A percentile compares a stretch with the other conserved stretches of the same genome.
These are phyloP conservation scores for Solea solea DNA, from an alignment of 2,113 vertebrate genomes.

Conservation along the genomic window DNA sequence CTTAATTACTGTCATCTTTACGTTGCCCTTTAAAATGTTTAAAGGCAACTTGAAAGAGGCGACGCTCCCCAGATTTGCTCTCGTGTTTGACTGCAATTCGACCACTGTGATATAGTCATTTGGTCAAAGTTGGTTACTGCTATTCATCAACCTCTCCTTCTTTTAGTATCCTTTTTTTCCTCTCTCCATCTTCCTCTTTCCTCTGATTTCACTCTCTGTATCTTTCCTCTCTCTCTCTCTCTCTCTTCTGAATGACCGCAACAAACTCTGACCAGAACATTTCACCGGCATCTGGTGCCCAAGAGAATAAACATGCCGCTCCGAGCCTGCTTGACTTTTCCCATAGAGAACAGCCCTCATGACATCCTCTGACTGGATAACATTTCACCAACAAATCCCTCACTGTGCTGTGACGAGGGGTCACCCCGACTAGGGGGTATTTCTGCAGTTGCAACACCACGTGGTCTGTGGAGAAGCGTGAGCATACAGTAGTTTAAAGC, in stretches of 20 bases:
- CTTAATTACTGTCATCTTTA: background rate
- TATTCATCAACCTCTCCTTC: constrained; percentile 27
- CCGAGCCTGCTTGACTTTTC: constrained; percentile 57
- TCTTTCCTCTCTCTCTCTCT: constrained; percentile 4
- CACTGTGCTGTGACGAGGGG: constrained; percentile 1
- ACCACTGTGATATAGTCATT: constrained; percentile 6
- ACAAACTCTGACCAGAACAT: constrained; percentile 69
- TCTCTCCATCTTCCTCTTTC: background rate
- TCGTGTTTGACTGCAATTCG: constrained; percentile 8
- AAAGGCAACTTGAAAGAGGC: constrained; percentile 3
- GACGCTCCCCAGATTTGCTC: constrained; percentile 12
- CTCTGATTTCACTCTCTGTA: constrained; percentile 20
- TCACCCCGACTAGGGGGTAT: background rate
- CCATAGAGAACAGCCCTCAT: constrained; percentile 43
- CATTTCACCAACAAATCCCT: constrained; percentile 27
- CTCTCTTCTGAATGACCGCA: constrained; percentile 44
- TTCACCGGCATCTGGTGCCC: constrained; percentile 48
- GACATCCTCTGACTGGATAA: constrained; percentile 1
- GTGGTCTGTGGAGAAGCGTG: too few relatives aligned
- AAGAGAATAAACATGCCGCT: constrained; percentile 56
- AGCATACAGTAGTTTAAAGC: too few relatives aligned
- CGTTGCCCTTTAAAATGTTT: background rate
- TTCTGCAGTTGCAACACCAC: background rate
- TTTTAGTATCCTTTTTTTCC: constrained; percentile 3
- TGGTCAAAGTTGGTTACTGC: constrained; percentile 49